Evolutionary conservation across 2,113 vertebrate genomes (phyloP).

Genomic region (Aegotheles bennettii): DNA sequence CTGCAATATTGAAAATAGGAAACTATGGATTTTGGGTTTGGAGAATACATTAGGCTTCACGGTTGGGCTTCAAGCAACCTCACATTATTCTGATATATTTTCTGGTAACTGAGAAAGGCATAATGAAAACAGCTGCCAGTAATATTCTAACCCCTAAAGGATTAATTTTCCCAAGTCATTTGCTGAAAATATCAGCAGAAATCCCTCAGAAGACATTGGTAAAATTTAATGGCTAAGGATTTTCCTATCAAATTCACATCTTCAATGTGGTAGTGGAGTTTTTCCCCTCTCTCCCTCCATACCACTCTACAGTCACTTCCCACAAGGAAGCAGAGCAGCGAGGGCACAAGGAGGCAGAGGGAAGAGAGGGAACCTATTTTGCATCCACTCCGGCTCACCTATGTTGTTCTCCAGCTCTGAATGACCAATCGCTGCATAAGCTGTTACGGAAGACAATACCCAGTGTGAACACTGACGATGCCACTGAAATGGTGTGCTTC

Average conservation of each 20-base stretch:
- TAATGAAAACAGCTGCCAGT: not conserved
- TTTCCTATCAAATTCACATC: not conserved
- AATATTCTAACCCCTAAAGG: not conserved
- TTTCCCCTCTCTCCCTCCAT: not conserved
- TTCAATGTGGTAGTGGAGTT: not conserved
- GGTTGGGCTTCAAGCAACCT: not conserved
- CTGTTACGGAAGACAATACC: not conserved
- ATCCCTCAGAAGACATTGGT: not conserved
- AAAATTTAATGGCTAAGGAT: not conserved
- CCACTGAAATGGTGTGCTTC: not conserved
- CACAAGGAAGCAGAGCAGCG: rapidly evolving
- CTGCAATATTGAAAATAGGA: not conserved
- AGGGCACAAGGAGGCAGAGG: not conserved
- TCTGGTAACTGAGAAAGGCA: not conserved
- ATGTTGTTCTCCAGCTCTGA: not conserved
- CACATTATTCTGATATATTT: not conserved
- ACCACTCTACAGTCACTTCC: not conserved
- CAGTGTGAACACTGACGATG: not conserved
- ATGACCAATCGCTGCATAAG: not conserved
- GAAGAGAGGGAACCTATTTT: not conserved
- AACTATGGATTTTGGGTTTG: not conserved
- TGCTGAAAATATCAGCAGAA: not conserved
- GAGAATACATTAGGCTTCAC: not conserved
- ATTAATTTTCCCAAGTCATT: not conserved
- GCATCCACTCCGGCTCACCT: not conserved